Conservation (phyloP, 2,888 invertebrate genomes). For the Campoletis raptor region DNA sequence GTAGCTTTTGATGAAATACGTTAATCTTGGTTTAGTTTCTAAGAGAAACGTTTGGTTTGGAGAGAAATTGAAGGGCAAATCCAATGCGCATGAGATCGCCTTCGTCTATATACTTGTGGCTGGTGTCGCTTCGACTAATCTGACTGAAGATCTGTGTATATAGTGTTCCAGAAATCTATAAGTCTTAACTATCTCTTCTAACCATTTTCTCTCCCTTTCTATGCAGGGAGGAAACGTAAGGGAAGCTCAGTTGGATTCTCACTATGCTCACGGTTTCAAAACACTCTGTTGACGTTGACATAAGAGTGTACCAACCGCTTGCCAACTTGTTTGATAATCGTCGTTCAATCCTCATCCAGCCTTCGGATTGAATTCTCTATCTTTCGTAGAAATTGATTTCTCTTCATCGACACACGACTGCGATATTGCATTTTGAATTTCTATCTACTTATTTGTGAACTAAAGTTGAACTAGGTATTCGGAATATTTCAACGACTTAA, state of each 20-base stretch:
- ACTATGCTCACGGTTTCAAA: background rate
- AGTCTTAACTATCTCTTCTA: background rate
- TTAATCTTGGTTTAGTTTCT: constrained; percentile 26
- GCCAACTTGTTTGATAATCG: background rate
- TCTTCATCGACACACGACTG: background rate
- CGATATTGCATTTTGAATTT: background rate
- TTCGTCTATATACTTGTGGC: background rate
- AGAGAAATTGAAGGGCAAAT: background rate
- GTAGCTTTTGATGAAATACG: constrained; percentile 14
- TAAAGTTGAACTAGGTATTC: background rate
- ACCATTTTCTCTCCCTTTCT: background rate
- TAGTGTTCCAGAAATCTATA: background rate
- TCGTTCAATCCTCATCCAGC: background rate
- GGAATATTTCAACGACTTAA: background rate
- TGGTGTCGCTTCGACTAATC: constrained; percentile 8
- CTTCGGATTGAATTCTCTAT: background rate
- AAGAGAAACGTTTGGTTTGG: background rate
- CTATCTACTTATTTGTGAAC: background rate
- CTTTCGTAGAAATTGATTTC: background rate
- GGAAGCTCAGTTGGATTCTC: background rate
- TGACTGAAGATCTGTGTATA: background rate
- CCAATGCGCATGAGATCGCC: constrained; percentile 11
- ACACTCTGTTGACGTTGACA: background rate
- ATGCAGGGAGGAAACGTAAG: background rate
- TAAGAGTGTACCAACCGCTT: background rate